Evolutionary conservation across 2,888 invertebrate species (phyloP).

Genomic region (Cantharis rufa): DNA sequence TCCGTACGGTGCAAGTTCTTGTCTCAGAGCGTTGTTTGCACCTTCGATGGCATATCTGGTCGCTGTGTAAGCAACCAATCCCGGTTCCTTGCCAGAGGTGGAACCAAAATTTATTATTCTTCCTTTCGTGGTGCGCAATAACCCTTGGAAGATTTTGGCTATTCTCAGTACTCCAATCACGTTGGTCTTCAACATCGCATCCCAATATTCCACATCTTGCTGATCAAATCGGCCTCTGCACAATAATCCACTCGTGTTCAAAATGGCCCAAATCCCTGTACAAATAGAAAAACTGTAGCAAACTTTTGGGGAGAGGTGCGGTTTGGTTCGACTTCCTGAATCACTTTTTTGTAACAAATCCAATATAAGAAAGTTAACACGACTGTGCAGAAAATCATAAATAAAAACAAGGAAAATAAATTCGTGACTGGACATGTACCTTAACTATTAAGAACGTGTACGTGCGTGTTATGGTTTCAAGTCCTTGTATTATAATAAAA

Average conservation of each 20-base stretch:
- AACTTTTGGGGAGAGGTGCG: background rate
- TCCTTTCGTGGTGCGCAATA: slow-evolving; percentile 68
- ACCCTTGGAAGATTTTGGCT: slow-evolving; percentile 74
- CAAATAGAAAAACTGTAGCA: background rate
- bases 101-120: slow-evolving; percentile 73
- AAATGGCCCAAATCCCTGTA: slow-evolving; percentile 77
- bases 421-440: slow-evolving; percentile 10
- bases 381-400: background rate
- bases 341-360: background rate
- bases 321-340: background rate
- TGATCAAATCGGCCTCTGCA: slow-evolving; percentile 71
- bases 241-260: slow-evolving; percentile 80
- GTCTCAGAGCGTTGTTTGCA: slow-evolving; percentile 73
- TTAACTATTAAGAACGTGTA: background rate
- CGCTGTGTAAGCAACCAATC: slow-evolving; percentile 50
- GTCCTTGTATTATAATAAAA: slow-evolving; percentile 1
- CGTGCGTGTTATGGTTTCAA: background rate
- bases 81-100: slow-evolving; percentile 47
- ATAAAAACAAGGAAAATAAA: background rate
- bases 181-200: slow-evolving; percentile 69
- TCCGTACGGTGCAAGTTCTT: slow-evolving; percentile 70
- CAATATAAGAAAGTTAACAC: background rate
- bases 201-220: slow-evolving; percentile 73
- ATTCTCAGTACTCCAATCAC: slow-evolving; percentile 75
- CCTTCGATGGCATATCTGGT: slow-evolving; percentile 80